Evolutionary conservation across 2,888 invertebrate species (phyloP).

Genomic region (Xestia c-nigrum): DNA sequence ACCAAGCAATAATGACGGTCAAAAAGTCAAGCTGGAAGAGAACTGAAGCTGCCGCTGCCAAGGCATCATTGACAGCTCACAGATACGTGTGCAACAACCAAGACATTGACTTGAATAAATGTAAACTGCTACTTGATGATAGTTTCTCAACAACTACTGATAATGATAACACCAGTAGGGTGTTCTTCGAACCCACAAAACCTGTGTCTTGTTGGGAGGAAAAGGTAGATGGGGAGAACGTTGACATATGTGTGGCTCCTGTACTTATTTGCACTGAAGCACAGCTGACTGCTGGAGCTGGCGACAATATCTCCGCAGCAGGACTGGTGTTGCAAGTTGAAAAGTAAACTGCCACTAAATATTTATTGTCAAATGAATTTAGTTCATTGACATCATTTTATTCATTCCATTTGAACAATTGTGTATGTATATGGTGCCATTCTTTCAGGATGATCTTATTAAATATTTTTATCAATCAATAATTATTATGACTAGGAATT

Average conservation of each 20-base stretch:
- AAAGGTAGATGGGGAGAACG: slow-evolving; percentile 84
- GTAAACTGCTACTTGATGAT: slow-evolving; percentile 94
- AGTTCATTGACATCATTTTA: slow-evolving; percentile 51
- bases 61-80: slow-evolving; percentile 95
- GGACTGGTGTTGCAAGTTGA: slow-evolving; percentile 94
- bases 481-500: slow-evolving; percentile 53
- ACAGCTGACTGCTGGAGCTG: slow-evolving; percentile 95
- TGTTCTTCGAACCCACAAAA: slow-evolving; percentile 92
- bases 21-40: slow-evolving; percentile 94
- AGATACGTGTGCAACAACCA: slow-evolving; percentile 94
- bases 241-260: slow-evolving; percentile 95
- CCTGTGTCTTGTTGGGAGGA: slow-evolving; percentile 97
- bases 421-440: slow-evolving; percentile 62
- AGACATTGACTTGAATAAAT: slow-evolving; percentile 87
- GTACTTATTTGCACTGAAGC: slow-evolving; percentile 96
- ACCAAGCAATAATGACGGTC: slow-evolving; percentile 94
- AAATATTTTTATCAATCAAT: slow-evolving; percentile 36
- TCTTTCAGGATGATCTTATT: slow-evolving; percentile 58
- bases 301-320: slow-evolving; percentile 97
- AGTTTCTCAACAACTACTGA: slow-evolving; percentile 94
- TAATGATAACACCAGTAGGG: slow-evolving; percentile 88
- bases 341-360: slow-evolving; percentile 72
- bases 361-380: slow-evolving; percentile 41
- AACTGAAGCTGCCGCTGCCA: slow-evolving; percentile 94
- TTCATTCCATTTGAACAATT: slow-evolving; percentile 63